These are phyloP conservation scores for Habrosyne pyritoides DNA, from an alignment of 2,888 invertebrate species.

Conservation along the genomic window DNA sequence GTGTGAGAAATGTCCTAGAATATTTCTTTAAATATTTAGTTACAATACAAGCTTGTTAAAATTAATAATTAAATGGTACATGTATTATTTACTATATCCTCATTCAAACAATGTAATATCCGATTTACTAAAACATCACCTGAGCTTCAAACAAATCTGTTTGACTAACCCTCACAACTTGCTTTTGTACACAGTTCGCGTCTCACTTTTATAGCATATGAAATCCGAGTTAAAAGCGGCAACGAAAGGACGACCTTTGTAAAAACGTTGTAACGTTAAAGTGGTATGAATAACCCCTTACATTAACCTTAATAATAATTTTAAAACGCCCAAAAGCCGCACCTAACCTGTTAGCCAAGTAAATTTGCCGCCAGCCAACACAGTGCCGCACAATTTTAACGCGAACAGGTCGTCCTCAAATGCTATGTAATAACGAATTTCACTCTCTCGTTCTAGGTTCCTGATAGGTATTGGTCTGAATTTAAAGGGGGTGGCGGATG, in stretches of 20 bases:
- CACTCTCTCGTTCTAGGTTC: conserved; percentile 50
- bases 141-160: conserved; percentile 16
- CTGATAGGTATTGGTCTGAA: conserved; percentile 36
- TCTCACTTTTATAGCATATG: conserved; percentile 23
- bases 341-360: conserved; percentile 46
- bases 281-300: conserved; percentile 39
- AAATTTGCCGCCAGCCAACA: conserved; percentile 54
- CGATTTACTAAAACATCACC: neutral
- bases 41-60: no score
- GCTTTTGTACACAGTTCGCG: conserved; percentile 28
- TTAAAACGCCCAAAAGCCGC: conserved; percentile 53
- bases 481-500: conserved; percentile 18
- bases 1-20: no score
- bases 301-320: conserved; percentile 52
- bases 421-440: conserved; percentile 75
- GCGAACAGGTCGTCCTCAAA: conserved; percentile 52
- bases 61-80: no score
- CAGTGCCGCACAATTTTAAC: conserved; percentile 59
- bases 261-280: conserved; percentile 38
- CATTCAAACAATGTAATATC: conserved; percentile 2
- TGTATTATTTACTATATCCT: neutral
- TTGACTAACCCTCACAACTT: conserved; percentile 23
- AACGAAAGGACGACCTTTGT: conserved; percentile 23
- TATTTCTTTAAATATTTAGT: no score
- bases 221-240: conserved; percentile 19